phyloP scores from a whole-genome alignment of 2,797 vertebrate genomes.

The Epinephelus coioides region DNA sequence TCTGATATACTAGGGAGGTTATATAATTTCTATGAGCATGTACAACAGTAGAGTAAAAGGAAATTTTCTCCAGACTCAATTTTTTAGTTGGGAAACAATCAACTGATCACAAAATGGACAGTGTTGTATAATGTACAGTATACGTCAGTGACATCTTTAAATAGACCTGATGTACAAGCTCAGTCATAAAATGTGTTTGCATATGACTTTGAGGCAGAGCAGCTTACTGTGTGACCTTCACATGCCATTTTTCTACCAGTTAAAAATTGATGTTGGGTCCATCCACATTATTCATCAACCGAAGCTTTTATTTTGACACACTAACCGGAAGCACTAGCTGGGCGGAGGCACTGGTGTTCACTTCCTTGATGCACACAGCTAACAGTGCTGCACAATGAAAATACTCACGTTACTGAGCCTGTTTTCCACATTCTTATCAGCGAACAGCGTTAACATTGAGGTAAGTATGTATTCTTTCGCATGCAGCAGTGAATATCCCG shows the following conservation, averaged over 20 bases:
- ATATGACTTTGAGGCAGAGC: neutral
- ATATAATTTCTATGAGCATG: neutral
- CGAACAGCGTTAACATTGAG: slow-evolving; percentile 69
- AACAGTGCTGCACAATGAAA: slow-evolving; percentile 62
- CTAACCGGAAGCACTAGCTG: slow-evolving; percentile 27
- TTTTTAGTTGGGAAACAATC: neutral
- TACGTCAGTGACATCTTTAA: neutral
- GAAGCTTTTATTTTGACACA: slow-evolving; percentile 74
- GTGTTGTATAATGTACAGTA: neutral
- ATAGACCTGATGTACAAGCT: neutral
- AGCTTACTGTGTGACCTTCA: neutral
- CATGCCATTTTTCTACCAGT: neutral
- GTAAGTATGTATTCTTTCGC: slow-evolving; percentile 54
- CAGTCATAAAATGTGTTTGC: neutral
- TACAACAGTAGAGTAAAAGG: neutral
- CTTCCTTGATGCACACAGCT: slow-evolving; percentile 63
- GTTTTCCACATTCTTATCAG: slow-evolving; percentile 38
- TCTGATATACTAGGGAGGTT: neutral
- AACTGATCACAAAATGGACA: neutral
- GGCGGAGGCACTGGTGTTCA: slow-evolving; percentile 29
- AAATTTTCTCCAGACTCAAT: neutral
- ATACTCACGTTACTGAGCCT: slow-evolving; percentile 60
- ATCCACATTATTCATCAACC: accelerated
- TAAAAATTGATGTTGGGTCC: neutral
- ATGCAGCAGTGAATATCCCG: accelerated